Evolutionary conservation across 2,888 invertebrate genomes (phyloP).

Genomic region (Ichneumoninae sp.): DNA sequence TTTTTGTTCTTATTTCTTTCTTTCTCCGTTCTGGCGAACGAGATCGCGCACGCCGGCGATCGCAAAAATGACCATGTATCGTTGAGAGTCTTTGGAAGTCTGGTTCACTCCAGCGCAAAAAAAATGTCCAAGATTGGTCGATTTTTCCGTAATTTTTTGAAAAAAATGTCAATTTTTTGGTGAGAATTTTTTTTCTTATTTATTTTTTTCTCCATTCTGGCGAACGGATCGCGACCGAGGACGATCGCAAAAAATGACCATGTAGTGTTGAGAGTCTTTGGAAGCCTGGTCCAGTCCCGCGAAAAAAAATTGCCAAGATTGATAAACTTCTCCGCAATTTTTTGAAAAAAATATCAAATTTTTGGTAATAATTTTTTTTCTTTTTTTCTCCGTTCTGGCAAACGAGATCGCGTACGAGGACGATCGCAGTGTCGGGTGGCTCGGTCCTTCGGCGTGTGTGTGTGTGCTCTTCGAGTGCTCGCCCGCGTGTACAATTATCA

Average conservation of each 20-base stretch:
- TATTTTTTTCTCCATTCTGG: not conserved
- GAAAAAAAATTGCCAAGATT: no score
- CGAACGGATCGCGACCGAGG: slow-evolving; percentile 15
- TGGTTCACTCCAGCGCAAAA: no score
- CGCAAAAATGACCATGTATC: not conserved
- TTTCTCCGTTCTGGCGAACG: not conserved
- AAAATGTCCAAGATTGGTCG: no score
- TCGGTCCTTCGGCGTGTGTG: not conserved
- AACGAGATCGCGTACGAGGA: slow-evolving; percentile 21
- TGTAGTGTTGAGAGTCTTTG: not conserved
- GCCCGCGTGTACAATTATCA: slow-evolving; percentile 32
- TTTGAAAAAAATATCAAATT: not conserved
- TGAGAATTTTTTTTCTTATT: not conserved
- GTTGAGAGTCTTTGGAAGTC: not conserved
- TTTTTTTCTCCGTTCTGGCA: not conserved
- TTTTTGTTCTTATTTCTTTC: not conserved
- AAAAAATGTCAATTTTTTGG: not conserved
- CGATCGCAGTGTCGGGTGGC: not conserved
- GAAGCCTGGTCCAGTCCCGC: not conserved
- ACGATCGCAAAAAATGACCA: not conserved
- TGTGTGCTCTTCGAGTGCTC: not conserved
- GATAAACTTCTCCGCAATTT: not conserved
- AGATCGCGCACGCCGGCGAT: slow-evolving; percentile 14
- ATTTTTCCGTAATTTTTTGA: not conserved
- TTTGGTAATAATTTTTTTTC: not conserved